Evolutionary conservation across 2,797 vertebrate species (phyloP).

Genomic region (Crocidura indochinensis): DNA sequence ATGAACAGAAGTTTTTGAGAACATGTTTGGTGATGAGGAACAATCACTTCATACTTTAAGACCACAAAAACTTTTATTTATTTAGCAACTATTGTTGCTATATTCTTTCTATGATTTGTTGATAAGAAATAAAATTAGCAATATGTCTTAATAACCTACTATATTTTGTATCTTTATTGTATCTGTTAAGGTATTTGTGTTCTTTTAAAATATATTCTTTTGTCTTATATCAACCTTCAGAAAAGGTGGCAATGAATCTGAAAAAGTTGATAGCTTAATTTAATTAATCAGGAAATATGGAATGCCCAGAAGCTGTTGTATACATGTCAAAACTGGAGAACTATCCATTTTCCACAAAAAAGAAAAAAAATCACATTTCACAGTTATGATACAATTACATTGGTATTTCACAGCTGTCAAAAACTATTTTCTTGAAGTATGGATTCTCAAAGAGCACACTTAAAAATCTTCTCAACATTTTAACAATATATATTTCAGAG

Average conservation of each 20-base stretch:
- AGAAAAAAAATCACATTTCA: constrained; percentile 77
- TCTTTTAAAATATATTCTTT: not conserved
- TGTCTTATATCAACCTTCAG: constrained; percentile 48
- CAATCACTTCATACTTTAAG: too few species aligned
- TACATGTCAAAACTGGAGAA: constrained; percentile 55
- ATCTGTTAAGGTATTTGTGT: not conserved
- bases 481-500: constrained; percentile 65
- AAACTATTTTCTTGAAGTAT: constrained; percentile 80
- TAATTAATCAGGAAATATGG: constrained; percentile 71
- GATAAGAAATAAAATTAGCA: constrained; percentile 1
- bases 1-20: too few species aligned
- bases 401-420: constrained; percentile 85
- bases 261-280: not conserved
- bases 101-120: too few species aligned
- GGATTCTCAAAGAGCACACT: constrained; percentile 71
- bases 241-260: constrained; percentile 1
- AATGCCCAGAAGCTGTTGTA: constrained; percentile 45
- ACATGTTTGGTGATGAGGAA: too few species aligned
- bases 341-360: constrained; percentile 61
- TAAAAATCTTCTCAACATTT: constrained; percentile 71
- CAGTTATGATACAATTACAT: constrained; percentile 79
- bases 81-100: too few species aligned
- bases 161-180: not conserved
- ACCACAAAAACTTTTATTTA: too few species aligned
- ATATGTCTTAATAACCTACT: not conserved